A percentile compares a stretch with the other conserved stretches of the same genome.
phyloP scores from a whole-genome alignment of 1,140 invertebrate species.

The Drosophila sp. region DNA sequence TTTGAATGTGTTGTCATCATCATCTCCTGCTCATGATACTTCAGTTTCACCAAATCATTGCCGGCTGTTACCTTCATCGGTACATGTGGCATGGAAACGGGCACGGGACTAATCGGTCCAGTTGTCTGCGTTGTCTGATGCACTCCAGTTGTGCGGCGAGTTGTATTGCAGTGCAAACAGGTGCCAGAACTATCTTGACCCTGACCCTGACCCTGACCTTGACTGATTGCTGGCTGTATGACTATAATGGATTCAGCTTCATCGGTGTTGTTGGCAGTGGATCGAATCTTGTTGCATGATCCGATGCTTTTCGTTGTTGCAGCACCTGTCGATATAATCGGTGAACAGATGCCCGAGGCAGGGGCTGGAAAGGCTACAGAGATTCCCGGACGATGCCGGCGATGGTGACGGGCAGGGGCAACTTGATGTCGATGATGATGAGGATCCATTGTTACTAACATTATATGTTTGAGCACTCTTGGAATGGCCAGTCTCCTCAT shows the following conservation, averaged over 20 bases:
- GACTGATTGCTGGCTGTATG: constrained; percentile 26
- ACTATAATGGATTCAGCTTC: constrained; percentile 51
- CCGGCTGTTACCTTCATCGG: constrained; percentile 30
- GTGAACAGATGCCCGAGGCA: constrained; percentile 41
- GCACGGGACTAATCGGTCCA: constrained; percentile 82
- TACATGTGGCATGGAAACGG: constrained; percentile 56
- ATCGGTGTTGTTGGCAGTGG: constrained; percentile 15
- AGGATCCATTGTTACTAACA: constrained; percentile 19
- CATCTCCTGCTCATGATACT: constrained; percentile 24
- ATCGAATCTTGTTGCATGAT: constrained; percentile 4
- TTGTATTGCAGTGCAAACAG: constrained; percentile 81
- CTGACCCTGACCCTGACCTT: background rate
- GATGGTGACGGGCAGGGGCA: constrained; percentile 56
- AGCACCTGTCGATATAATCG: constrained; percentile 17
- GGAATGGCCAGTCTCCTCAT: constrained; percentile 30
- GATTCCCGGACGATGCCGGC: constrained; percentile 37
- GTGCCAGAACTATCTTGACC: constrained; percentile 46
- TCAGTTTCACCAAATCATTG: constrained; percentile 6
- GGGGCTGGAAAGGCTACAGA: constrained; percentile 42
- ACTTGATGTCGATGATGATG: constrained; percentile 18
- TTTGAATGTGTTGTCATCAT: constrained; percentile 10
- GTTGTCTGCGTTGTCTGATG: constrained; percentile 84
- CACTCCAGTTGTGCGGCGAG: constrained; percentile 80
- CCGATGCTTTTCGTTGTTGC: background rate
- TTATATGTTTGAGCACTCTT: constrained; percentile 57